Evolutionary conservation across 2,797 vertebrate species (phyloP), one percentile per base, ranked within the genome.

Genomic region (Nyctibius grandis): DNA sequence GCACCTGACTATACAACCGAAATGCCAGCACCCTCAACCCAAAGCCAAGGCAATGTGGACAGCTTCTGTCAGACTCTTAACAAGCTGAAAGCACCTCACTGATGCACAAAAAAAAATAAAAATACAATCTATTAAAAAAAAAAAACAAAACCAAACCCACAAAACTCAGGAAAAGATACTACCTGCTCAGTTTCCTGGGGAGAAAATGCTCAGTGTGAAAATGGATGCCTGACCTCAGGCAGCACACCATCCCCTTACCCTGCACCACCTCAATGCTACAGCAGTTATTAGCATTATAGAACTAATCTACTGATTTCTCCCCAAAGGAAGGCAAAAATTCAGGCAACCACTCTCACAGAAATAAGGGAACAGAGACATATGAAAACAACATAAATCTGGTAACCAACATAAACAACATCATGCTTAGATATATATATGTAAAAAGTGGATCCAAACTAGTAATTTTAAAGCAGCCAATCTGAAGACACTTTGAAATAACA

Each of bases 1-100:
- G 11, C 0, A 0, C 64, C n/a, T 38, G 60, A 54, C 34, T 53
- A 10, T 0, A 28, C 1, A 9, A 64, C 28, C 38, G 70, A 76
- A 82, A 87, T 12, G 9, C 42, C 42, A 68, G 53, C 22, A 61
- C 12, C 8, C 33, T 88, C 22, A 33, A 61, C 9, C 13, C 59
- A 79, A 69, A 89, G 56, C 57, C 2, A 5, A 89, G 44, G n/a
- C 34, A 33, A 59, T 1, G 28, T 3, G 1, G 0, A 40, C 33
- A 75, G 59, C 31, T 51, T 38, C 25, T 40, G 36, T 26, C 48
- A 89, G 63, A 38, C 44, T 69, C 59, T 47, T 42, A 63, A 17
- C 9, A 81, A 50, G 18, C 23, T 67, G 19, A 61, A 63, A 88
- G 29, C n/a, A 59, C 31, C 34, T 73, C 56, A 53, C 4, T 29